Conservation (phyloP, 1,140 invertebrate genomes). For the Hypsibius dujardini region DNA sequence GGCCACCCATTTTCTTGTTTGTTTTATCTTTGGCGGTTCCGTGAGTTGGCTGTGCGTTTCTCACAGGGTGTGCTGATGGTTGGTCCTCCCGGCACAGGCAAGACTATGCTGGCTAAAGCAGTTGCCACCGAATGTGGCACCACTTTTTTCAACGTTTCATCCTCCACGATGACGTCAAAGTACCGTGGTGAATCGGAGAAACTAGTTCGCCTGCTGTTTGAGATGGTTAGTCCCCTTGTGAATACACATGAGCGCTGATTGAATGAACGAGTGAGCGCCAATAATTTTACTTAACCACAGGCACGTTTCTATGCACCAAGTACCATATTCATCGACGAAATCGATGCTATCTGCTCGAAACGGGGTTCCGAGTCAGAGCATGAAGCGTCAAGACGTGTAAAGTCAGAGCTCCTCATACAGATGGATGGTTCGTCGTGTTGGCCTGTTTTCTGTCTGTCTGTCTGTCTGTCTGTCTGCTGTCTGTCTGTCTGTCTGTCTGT, state of each 20-base stretch:
- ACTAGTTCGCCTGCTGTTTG: slow-evolving; percentile 84
- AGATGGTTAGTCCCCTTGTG: slow-evolving; percentile 57
- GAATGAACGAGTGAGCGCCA: neutral
- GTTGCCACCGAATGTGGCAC: slow-evolving; percentile 97
- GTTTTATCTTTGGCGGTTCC: too few species aligned
- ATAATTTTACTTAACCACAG: slow-evolving; percentile 34
- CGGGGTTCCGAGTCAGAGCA: slow-evolving; percentile 91
- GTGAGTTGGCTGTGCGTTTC: neutral
- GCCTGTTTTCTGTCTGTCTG: neutral
- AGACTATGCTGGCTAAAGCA: slow-evolving; percentile 97
- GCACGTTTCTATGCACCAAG: slow-evolving; percentile 95
- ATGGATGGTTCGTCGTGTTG: slow-evolving; percentile 68
- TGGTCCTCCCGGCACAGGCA: slow-evolving; percentile 90
- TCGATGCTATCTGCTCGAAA: slow-evolving; percentile 89
- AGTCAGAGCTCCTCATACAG: slow-evolving; percentile 92
- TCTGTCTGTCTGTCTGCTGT: too few species aligned
- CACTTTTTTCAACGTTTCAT: slow-evolving; percentile 97
- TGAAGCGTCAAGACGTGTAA: slow-evolving; percentile 88
- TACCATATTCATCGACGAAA: slow-evolving; percentile 99
- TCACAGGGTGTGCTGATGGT: slow-evolving; percentile 75
- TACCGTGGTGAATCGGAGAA: slow-evolving; percentile 98
- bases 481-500: too few species aligned
- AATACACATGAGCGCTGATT: neutral
- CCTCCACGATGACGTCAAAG: slow-evolving; percentile 88
- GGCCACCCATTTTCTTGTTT: too few species aligned